Base-by-base conservation (phyloP, 2,113 vertebrate species). In the Macaca fascicularis region DNA sequence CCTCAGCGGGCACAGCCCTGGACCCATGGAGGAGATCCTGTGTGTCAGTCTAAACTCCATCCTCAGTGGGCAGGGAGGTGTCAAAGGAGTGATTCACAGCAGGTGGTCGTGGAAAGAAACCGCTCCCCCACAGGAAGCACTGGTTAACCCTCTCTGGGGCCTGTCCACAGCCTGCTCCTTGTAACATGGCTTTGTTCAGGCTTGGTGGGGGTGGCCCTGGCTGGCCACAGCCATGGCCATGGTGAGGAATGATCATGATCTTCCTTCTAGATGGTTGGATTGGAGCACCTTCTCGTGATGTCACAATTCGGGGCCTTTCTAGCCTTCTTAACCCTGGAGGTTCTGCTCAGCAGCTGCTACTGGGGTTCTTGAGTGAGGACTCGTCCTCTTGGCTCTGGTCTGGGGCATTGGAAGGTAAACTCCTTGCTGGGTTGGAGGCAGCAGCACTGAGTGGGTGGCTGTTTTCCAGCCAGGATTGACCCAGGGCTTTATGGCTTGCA, bases 41-140 rank as follows among this genome's bases (percentile, higher is more conserved):
- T 0, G 0, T 32, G 11, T 6, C 2, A 1, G 14, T 52, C 59
- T 5, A 10, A 11, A 25, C 40, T 11, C 67, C 8, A 6, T 16
- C 27, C 45, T 64, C 12, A 32, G 27, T 32, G 61, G 61, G 61
- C 61, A 64, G 61, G 12, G 27, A 64, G 27, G 61, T 30, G 27
- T 32, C 27, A 64, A 30, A 64, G 61, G 40, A 17, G 27, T 35
- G 25, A 1, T 74, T 67, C 0, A 8, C 8, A n/a, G 76, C 13
- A 75, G 27, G 2, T 38, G 40, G 40, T 30, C 3, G 14, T 85
- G 67, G 81, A 17, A 40, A 55, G 64, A 52, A 50, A 12, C 35
- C 17, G 57, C 45, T 48, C 30, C 20, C 5, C 16, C 40, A 22
- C 6, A 16, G 84, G 52, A 38, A 35, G 52, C 50, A 4, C 50